Conservation (phyloP, 2,797 vertebrate genomes). For the Eulemur mongoz region DNA sequence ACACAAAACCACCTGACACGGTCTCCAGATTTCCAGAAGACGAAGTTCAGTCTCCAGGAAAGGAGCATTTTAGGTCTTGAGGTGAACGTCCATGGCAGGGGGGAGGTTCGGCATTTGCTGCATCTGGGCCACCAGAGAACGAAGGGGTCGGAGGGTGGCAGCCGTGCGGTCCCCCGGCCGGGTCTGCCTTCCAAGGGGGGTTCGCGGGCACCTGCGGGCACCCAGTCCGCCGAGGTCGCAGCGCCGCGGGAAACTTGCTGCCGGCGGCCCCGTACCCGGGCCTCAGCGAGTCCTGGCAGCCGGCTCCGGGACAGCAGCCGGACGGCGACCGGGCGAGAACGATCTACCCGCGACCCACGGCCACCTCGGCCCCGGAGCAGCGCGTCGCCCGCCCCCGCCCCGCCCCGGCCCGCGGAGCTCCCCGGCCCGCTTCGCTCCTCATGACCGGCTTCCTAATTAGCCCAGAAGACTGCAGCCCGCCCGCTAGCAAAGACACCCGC, state of each 20-base stretch:
- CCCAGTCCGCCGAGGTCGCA: background rate
- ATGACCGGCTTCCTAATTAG: conserved; percentile 49
- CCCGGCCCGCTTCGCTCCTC: background rate
- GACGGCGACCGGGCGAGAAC: conserved; percentile 83
- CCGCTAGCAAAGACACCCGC: conserved; percentile 50
- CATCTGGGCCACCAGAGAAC: conserved; percentile 83
- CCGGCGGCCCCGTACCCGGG: background rate
- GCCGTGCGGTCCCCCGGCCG: conserved; percentile 84
- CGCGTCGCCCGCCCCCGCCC: background rate
- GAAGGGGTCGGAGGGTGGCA: conserved; percentile 81
- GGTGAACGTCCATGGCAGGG: conserved; percentile 62
- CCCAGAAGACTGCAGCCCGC: conserved; percentile 36
- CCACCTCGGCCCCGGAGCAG: conserved; percentile 66
- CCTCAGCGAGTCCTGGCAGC: background rate
- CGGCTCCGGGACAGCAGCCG: background rate
- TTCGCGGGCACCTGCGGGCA: background rate
- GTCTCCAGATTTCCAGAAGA: conserved; percentile 56
- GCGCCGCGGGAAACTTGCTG: conserved; percentile 84
- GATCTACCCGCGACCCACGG: conserved; percentile 85
- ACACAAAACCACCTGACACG: conserved; percentile 46
- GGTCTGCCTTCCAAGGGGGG: background rate
- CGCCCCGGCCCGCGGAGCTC: background rate
- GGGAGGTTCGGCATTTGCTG: conserved; percentile 81
- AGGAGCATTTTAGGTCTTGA: conserved; percentile 77
- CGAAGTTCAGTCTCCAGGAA: conserved; percentile 81